Evolutionary conservation across 35 echinoderm and acorn worm genomes (phyloP).

Genomic region (Nesometra sesokonis): DNA sequence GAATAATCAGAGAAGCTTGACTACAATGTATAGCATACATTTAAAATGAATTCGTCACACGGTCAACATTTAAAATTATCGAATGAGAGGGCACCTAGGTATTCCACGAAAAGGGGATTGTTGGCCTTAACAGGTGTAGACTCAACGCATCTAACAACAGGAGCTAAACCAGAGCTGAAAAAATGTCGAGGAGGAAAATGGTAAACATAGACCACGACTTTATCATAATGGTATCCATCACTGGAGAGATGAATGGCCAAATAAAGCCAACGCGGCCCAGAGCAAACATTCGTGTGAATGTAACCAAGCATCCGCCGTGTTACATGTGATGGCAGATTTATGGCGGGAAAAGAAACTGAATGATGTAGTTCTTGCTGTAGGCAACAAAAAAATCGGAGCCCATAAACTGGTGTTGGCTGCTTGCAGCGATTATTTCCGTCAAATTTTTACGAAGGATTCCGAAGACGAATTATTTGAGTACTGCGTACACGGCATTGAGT

Average conservation of each 20-base stretch:
- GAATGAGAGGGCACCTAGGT: neutral
- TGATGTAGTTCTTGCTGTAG: conserved; percentile 74
- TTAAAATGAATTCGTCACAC: neutral
- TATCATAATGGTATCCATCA: neutral
- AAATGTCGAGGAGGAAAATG: neutral
- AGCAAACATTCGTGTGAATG: neutral
- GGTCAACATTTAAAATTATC: neutral
- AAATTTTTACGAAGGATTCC: conserved; percentile 64
- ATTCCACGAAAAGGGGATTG: neutral
- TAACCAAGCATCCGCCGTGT: neutral
- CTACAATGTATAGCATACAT: too few species aligned
- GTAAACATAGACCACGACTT: neutral
- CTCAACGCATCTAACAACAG: neutral
- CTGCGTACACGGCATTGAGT: conserved; percentile 66
- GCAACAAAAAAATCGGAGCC: conserved; percentile 65
- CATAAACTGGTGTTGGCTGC: conserved; percentile 75
- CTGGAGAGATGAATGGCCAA: neutral
- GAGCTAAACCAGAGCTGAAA: neutral
- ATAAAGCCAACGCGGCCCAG: neutral
- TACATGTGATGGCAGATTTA: conserved; percentile 39
- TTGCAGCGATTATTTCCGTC: conserved; percentile 71
- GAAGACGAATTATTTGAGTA: conserved; percentile 56
- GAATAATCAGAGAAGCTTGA: too few species aligned
- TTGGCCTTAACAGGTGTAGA: neutral
- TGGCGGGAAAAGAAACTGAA: conserved; percentile 80